phyloP scores from a whole-genome alignment of 2,888 invertebrate species.

The Agrenia bidenticulata region DNA sequence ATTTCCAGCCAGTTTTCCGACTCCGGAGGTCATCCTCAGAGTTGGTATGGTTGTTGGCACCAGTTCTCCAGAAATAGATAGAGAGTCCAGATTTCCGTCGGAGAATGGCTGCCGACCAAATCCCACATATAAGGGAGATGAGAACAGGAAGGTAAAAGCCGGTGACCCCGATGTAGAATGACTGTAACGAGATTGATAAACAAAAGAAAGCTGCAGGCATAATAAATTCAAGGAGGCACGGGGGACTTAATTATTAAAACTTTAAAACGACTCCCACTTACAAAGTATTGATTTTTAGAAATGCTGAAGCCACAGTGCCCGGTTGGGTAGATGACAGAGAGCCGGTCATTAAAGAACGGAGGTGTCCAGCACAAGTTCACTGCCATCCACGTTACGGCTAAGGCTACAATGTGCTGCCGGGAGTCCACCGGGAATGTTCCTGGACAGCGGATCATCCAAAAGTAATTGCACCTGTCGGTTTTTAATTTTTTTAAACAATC shows the following conservation, averaged over 20 bases:
- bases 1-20: no score
- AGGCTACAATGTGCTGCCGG: constrained; percentile 29
- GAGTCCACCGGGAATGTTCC: constrained; percentile 31
- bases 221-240: no score
- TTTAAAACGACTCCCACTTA: no score
- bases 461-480: constrained; percentile 38
- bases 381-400: constrained; percentile 34
- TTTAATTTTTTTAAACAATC: no score
- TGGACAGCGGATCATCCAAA: constrained; percentile 47
- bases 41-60: no score
- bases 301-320: constrained; percentile 48
- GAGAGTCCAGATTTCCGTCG: constrained; percentile 4
- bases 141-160: constrained; percentile 46
- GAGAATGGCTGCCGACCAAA: constrained; percentile 35
- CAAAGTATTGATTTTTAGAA: constrained; percentile 43
- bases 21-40: no score
- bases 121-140: constrained; percentile 33
- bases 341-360: constrained; percentile 30
- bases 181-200: no score
- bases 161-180: constrained; percentile 47
- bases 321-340: constrained; percentile 29
- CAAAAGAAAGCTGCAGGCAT: no score
- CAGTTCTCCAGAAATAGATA: background rate
- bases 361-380: constrained; percentile 41
- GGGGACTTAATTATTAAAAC: no score